These are phyloP conservation scores for Zonotrichia albicollis DNA, from an alignment of 2,797 vertebrate genomes.

Conservation along the genomic window DNA sequence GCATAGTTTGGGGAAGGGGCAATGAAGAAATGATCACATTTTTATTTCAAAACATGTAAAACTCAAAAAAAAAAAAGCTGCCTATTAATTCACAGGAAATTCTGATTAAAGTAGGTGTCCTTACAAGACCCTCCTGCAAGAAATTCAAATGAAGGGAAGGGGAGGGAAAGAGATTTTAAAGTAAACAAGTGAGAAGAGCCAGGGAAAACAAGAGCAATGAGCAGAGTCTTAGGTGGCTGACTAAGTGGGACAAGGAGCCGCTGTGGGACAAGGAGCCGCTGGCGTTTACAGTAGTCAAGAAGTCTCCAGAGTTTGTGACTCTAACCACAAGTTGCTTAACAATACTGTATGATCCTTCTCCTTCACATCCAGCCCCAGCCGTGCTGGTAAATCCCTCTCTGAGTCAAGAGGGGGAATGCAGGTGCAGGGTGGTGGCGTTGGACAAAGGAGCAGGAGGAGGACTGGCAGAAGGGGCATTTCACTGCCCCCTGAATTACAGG, in stretches of 20 bases:
- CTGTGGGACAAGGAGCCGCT: background rate
- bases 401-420: background rate
- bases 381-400: background rate
- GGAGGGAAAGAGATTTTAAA: slow-evolving; percentile 30
- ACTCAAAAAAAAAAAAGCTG: background rate
- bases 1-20: background rate
- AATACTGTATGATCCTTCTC: slow-evolving; percentile 4
- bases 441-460: background rate
- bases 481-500: background rate
- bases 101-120: slow-evolving; percentile 46
- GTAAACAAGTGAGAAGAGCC: slow-evolving; percentile 54
- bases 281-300: slow-evolving; percentile 54
- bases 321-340: slow-evolving; percentile 42
- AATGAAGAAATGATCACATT: background rate
- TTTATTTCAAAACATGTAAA: background rate
- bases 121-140: slow-evolving; percentile 56
- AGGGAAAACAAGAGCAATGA: slow-evolving; percentile 55
- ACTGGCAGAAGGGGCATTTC: background rate
- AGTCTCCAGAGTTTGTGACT: slow-evolving; percentile 25
- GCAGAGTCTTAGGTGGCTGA: slow-evolving; percentile 58
- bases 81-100: slow-evolving; percentile 28
- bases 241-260: background rate
- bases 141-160: slow-evolving; percentile 51
- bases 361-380: background rate
- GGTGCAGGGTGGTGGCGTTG: background rate